These are phyloP conservation scores for Branchinecta lynchi DNA, from an alignment of 1,140 invertebrate species.

Conservation along the genomic window DNA sequence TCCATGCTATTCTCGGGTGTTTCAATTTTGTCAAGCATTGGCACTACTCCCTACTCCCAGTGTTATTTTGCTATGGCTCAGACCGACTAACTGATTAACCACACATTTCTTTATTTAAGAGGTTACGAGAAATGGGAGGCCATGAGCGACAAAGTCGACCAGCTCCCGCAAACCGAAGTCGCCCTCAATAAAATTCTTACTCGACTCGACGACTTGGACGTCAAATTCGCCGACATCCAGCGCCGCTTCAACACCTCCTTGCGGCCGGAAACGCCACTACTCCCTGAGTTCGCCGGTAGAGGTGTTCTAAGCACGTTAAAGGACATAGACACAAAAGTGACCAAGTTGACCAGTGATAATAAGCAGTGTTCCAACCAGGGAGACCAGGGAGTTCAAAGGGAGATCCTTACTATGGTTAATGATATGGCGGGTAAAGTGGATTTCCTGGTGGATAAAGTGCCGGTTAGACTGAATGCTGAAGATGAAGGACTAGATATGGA, in stretches of 20 bases:
- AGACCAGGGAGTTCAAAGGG: slow-evolving; percentile 8
- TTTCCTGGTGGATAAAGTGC: slow-evolving; percentile 25
- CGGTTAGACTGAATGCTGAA: slow-evolving; percentile 1
- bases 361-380: too few relatives aligned
- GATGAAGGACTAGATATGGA: slow-evolving; percentile 14
- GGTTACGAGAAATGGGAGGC: slow-evolving; percentile 30
- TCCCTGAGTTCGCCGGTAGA: slow-evolving; percentile 24
- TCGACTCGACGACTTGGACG: slow-evolving; percentile 24
- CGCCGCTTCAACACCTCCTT: slow-evolving; percentile 12
- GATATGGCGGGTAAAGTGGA: slow-evolving; percentile 31
- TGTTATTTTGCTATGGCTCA: too few relatives aligned
- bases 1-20: too few relatives aligned
- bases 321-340: slow-evolving; percentile 21
- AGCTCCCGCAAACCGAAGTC: slow-evolving; percentile 27
- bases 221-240: slow-evolving; percentile 20
- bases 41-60: too few relatives aligned
- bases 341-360: slow-evolving; percentile 7
- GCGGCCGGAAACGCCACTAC: slow-evolving; percentile 17
- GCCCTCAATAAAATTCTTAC: slow-evolving; percentile 27
- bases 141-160: slow-evolving; percentile 28
- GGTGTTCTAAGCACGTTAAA: slow-evolving; percentile 31
- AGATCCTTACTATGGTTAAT: slow-evolving; percentile 20
- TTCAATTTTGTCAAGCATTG: too few relatives aligned
- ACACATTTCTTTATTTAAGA: slow-evolving; percentile 22
- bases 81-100: too few relatives aligned